These are phyloP conservation scores for Acromyrmex heyeri DNA, from an alignment of 1,140 invertebrate species.

Conservation along the genomic window DNA sequence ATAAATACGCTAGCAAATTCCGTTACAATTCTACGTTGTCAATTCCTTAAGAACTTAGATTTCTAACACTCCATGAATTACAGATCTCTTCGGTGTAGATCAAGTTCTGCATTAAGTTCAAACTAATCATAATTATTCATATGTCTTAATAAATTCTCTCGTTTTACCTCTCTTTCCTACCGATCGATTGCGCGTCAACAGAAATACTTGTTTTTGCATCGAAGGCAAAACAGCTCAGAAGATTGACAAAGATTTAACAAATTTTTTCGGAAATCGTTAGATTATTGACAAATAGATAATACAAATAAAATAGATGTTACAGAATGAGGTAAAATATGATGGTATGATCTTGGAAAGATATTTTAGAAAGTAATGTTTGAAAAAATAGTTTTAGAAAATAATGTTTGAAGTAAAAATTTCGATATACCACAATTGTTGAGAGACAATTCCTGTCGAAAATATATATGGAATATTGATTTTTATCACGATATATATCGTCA, in stretches of 20 bases:
- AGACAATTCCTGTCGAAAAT: background rate
- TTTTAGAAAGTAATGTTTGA: background rate
- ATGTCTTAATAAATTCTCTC: conserved; percentile 15
- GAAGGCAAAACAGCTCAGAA: conserved; percentile 20
- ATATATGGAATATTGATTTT: conserved; percentile 14
- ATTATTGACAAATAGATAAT: background rate
- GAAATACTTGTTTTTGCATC: conserved; percentile 14
- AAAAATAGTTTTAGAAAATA: conserved; percentile 19
- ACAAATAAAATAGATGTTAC: background rate
- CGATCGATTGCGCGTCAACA: background rate
- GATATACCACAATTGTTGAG: background rate
- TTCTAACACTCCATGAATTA: conserved; percentile 17
- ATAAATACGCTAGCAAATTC: conserved; percentile 47
- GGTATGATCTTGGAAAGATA: background rate
- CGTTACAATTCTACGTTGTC: background rate
- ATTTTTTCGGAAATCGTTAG: background rate
- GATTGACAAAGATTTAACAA: conserved; percentile 4
- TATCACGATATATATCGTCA: background rate
- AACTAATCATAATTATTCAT: background rate
- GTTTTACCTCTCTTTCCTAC: conserved; percentile 1
- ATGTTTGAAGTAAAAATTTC: background rate
- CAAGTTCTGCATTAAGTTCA: conserved; percentile 15
- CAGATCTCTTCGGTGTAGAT: conserved; percentile 2
- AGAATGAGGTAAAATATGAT: background rate
- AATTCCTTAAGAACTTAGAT: conserved; percentile 22